Conservation (phyloP, 1,140 invertebrate species). For the Pristionchus pacificus region DNA sequence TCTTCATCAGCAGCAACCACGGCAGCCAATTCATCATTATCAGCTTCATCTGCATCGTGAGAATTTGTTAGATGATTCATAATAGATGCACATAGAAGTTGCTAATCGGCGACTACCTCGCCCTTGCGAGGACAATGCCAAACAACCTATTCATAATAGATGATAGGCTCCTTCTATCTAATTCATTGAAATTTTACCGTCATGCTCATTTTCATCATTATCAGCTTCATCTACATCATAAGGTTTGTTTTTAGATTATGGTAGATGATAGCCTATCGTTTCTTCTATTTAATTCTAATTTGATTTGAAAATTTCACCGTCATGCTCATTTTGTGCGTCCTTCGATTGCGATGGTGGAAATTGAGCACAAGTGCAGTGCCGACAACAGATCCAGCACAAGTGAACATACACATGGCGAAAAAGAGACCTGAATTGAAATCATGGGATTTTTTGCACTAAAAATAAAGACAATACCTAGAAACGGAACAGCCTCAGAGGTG, state of each 20-base stretch:
- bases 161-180: neutral
- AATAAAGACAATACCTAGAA: conserved; percentile 73
- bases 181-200: neutral
- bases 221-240: neutral
- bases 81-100: conserved; percentile 9
- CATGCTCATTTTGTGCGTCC: conserved; percentile 86
- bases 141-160: neutral
- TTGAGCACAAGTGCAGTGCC: conserved; percentile 96
- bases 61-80: neutral
- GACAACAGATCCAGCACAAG: conserved; percentile 96
- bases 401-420: conserved; percentile 99
- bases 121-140: neutral
- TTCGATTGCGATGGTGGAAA: conserved; percentile 92
- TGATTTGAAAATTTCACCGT: conserved; percentile 71
- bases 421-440: conserved; percentile 76
- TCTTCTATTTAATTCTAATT: neutral
- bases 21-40: conserved; percentile 38
- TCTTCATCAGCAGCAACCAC: conserved; percentile 36
- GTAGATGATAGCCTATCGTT: neutral
- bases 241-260: neutral
- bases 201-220: neutral
- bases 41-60: conserved; percentile 24
- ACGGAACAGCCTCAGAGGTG: conserved; percentile 89
- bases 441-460: neutral
- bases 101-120: neutral